Base-by-base conservation (phyloP, 2,888 invertebrate genomes). In the Mimachlamys varia region DNA sequence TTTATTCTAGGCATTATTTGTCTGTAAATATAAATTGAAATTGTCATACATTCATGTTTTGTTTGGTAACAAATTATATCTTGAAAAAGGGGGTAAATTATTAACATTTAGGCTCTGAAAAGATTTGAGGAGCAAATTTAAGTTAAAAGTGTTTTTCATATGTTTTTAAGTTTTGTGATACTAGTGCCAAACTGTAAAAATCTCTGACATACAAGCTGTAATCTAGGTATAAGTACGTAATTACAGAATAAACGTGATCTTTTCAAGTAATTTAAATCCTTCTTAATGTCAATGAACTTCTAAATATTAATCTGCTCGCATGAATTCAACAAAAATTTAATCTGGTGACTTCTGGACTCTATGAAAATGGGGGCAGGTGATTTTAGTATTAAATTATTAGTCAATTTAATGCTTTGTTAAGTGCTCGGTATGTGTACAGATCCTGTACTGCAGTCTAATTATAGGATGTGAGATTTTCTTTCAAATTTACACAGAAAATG, bases 311-410 rank as follows among this genome's bases (percentile, higher is more conserved):
- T 76, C 33, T 27, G 44, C 17, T 76, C 12, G 33, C 76, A 13
- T 0, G 27, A 33, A 76, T 76, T 76, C 27, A 76, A 33, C 76
- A 33, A 76, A 33, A 33, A 76, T 76, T 76, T 76, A 33, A 76
- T 76, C 76, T 22, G 27, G 76, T 76, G 76, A 76, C 76, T 76
- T 76, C 12, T 76, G 76, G 76, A 76, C 76, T 76, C 76, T 76
- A 12, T 27, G 76, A 76, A 76, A 76, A 76, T 33, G 33, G 19
- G 76, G 76, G 76, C 27, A 76, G 76, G 76, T 76, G 76, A 33
- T 76, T 76, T 4, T 5, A 4, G 33, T 27, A 76, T 76, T 76
- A 33, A 76, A 76, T 76, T 76, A 76, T 27, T 33, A 33, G 76
- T 27, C 27, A 76, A 33, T 76, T 62, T 62, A 15, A 27, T 33